A percentile compares a stretch with the other conserved stretches of the same genome.
Evolutionary conservation across 1,140 invertebrate genomes (phyloP).

Genomic region (Halesus radiatus): DNA sequence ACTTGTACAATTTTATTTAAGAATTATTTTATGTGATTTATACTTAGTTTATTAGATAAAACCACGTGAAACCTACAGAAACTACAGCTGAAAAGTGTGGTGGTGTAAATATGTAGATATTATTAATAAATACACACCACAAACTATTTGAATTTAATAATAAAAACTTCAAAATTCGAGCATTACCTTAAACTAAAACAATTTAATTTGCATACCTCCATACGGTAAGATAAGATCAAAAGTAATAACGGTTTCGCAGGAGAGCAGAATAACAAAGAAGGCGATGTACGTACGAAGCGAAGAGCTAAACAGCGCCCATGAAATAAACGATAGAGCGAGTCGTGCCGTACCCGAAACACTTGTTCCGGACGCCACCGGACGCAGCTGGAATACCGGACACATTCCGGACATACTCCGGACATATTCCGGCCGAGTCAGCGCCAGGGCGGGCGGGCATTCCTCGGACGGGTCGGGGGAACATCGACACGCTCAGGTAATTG

Average conservation of each 20-base stretch:
- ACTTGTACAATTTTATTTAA: too few species aligned
- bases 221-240: too few species aligned
- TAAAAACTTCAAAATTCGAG: too few species aligned
- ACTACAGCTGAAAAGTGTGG: too few species aligned
- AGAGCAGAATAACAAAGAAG: neutral
- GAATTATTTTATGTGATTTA: too few species aligned
- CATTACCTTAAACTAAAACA: too few species aligned
- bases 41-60: too few species aligned
- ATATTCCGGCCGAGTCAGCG: slow-evolving; percentile 16
- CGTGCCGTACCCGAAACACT: neutral
- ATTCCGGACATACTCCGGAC: neutral
- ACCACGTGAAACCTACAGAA: too few species aligned
- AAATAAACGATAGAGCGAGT: neutral
- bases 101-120: too few species aligned
- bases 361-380: slow-evolving; percentile 7
- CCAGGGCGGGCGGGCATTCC: neutral
- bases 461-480: neutral
- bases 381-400: slow-evolving; percentile 12
- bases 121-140: too few species aligned
- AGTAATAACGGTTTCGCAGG: too few species aligned
- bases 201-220: neutral
- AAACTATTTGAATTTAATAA: too few species aligned
- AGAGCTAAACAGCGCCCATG: neutral
- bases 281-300: neutral
- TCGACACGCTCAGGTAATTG: slow-evolving; percentile 16